These are phyloP conservation scores for Pteria penguin DNA, from an alignment of 2,888 invertebrate species.

Conservation along the genomic window DNA sequence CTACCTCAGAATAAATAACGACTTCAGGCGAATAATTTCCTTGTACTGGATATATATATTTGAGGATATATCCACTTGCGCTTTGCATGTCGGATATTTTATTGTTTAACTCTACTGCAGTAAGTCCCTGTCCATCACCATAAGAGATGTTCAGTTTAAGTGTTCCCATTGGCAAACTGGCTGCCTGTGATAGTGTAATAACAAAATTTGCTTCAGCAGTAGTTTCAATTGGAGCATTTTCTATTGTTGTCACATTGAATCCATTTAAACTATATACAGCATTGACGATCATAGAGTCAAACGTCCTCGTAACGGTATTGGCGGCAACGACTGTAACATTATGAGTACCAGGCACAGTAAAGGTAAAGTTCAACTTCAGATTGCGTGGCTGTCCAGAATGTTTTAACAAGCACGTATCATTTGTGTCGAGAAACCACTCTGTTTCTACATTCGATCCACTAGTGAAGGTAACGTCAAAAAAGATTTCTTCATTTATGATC, in stretches of 20 bases:
- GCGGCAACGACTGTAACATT: conserved; percentile 15
- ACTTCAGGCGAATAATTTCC: conserved; percentile 39
- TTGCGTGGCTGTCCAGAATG: background rate
- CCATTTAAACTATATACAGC: conserved; percentile 19
- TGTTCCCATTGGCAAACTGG: conserved; percentile 15
- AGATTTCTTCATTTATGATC: background rate
- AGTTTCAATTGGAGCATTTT: conserved; percentile 6
- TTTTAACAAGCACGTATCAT: background rate
- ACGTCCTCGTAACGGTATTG: conserved; percentile 4
- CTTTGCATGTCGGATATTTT: conserved; percentile 8
- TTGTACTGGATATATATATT: conserved; percentile 37
- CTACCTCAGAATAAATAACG: conserved; percentile 31
- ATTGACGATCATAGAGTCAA: background rate
- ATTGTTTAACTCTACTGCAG: background rate
- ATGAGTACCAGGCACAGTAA: background rate
- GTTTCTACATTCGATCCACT: conserved; percentile 26
- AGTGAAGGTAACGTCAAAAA: conserved; percentile 1
- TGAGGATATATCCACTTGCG: background rate
- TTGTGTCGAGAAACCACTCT: conserved; percentile 10
- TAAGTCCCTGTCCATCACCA: conserved; percentile 11
- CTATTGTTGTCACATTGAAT: background rate
- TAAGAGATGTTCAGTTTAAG: conserved; percentile 14
- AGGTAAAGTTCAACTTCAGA: background rate
- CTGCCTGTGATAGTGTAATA: background rate
- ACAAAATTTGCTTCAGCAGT: background rate